Conservation (phyloP, 1,140 invertebrate species). For the Lepidurus apus region DNA sequence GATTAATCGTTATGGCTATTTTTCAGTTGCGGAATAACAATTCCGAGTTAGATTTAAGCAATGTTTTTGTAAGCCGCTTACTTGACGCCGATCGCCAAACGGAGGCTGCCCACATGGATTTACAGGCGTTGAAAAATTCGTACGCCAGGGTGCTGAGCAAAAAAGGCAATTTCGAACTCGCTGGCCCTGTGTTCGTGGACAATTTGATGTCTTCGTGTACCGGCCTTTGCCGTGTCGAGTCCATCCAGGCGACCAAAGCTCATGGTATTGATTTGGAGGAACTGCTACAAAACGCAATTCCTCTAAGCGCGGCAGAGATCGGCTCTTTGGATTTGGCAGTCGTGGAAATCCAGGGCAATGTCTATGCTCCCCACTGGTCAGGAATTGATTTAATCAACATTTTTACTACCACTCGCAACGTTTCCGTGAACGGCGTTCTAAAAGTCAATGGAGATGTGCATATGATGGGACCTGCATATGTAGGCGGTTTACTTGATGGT, state of each 20-base stretch:
- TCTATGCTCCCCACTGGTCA: neutral
- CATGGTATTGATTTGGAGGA: neutral
- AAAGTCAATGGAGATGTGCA: neutral
- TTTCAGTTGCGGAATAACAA: neutral
- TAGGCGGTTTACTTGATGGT: neutral
- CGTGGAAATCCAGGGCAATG: neutral
- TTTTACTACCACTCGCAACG: neutral
- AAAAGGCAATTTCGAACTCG: neutral
- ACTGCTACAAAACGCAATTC: neutral
- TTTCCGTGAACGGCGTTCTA: neutral
- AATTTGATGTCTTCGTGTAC: neutral
- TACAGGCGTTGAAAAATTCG: neutral
- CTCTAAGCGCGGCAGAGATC: neutral
- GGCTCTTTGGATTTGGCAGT: neutral
- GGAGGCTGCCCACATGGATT: neutral
- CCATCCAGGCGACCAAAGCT: neutral
- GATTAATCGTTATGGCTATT: neutral
- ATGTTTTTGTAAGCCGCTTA: neutral
- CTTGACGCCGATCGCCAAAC: conserved; percentile 2
- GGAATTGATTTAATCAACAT: neutral
- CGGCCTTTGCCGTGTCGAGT: neutral
- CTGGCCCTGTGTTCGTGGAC: neutral
- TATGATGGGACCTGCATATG: neutral
- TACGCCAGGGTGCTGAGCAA: neutral
- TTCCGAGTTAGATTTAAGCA: neutral